These are phyloP conservation scores for Patella ulyssiponensis DNA, from an alignment of 2,888 invertebrate species.

Conservation along the genomic window DNA sequence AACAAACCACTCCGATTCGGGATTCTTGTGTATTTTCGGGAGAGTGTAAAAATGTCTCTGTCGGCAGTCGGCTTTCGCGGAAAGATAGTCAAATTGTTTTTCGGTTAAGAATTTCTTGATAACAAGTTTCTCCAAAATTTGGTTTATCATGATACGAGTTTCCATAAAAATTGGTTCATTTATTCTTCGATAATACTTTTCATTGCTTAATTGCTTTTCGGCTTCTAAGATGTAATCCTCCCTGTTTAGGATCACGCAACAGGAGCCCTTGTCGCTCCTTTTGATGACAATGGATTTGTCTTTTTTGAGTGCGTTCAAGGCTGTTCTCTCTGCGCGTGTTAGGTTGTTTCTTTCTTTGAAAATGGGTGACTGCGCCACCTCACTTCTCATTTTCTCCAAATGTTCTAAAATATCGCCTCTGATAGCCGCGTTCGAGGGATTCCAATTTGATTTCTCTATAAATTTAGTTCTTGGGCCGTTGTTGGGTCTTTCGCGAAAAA, in stretches of 20 bases:
- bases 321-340: not conserved
- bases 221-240: not conserved
- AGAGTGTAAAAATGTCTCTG: slow-evolving; percentile 2
- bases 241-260: not conserved
- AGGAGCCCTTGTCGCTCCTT: not conserved
- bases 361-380: no score
- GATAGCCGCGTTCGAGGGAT: no score
- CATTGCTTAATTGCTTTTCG: not conserved
- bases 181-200: no score
- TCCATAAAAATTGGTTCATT: not conserved
- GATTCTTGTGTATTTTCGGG: not conserved
- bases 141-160: not conserved
- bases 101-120: not conserved
- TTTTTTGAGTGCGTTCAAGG: not conserved
- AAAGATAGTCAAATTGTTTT: not conserved
- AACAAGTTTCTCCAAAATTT: not conserved
- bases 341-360: not conserved
- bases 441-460: no score
- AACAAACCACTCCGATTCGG: not conserved
- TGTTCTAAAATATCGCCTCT: no score
- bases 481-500: no score
- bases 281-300: not conserved
- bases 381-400: no score
- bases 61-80: not conserved
- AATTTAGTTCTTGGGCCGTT: no score